These are phyloP conservation scores for Aspidiotus destructor DNA, from an alignment of 2,888 invertebrate species.

Conservation along the genomic window DNA sequence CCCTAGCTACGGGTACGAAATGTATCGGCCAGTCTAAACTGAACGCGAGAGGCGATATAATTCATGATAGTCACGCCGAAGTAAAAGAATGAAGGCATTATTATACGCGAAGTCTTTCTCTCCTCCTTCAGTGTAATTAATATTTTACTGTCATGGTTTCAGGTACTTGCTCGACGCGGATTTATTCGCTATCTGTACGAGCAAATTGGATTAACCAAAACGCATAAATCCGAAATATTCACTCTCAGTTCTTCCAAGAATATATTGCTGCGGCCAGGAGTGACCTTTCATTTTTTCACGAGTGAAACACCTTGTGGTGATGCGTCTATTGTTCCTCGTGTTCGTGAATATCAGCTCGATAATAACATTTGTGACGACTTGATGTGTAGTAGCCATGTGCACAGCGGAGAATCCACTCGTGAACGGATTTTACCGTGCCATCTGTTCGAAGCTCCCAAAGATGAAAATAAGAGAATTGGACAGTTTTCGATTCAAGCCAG, in stretches of 20 bases:
- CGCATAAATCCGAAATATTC: constrained; percentile 37
- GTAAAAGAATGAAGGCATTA: constrained; percentile 37
- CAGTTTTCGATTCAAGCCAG: neutral
- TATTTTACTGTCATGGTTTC: constrained; percentile 16
- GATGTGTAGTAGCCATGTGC: neutral
- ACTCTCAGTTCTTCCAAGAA: constrained; percentile 15
- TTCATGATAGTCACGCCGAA: constrained; percentile 91
- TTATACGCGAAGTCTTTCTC: neutral
- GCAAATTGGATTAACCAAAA: constrained; percentile 47
- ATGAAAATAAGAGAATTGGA: neutral
- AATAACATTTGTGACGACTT: neutral
- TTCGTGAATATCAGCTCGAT: neutral
- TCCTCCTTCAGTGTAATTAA: neutral
- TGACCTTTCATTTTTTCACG: constrained; percentile 72
- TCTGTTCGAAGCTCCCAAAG: neutral
- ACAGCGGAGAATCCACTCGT: neutral
- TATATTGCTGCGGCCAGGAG: constrained; percentile 49
- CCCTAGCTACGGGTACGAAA: constrained; percentile 86
- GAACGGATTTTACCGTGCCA: neutral
- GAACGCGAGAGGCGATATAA: constrained; percentile 55
- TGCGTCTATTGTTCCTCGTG: constrained; percentile 66
- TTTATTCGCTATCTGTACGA: constrained; percentile 67
- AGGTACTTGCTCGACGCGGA: constrained; percentile 65
- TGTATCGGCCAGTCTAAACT: constrained; percentile 64
- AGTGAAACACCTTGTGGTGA: constrained; percentile 90